Base-by-base conservation (phyloP, 2,797 vertebrate species). In the Anabas testudineus region DNA sequence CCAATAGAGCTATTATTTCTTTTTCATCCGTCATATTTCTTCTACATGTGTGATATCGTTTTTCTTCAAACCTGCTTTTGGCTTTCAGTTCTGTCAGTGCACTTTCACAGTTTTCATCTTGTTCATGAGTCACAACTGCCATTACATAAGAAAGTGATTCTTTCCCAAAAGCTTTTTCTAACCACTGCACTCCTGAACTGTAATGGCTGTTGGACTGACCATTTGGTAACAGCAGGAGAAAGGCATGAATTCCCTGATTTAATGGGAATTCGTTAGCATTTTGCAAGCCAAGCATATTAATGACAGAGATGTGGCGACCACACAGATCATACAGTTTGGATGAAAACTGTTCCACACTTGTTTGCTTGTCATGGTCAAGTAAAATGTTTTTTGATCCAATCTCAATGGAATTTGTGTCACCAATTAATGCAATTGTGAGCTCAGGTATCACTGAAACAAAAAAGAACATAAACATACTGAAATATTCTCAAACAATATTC, bases 161-260 rank as follows among this genome's bases (percentile, higher is more conserved):
- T 51, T 80, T 45, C 1, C 85, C 79, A 78, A 90, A 87, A 1
- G 2, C 0, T 2, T 21, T 41, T 46, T 76, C 80, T 41, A 92
- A 66, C 73, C 61, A 78, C 49, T 77, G 59, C n/a, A 82, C 21
- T 0, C 81, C 78, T 46, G 18, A 7, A 0, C 0, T 21, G 18
- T 91, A 89, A 24, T 79, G 71, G 19, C 34, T 48, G 0, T 32
- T 61, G 47, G 85, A n/a, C n/a, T n/a, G n/a, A n/a, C n/a, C n/a
- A n/a, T n/a, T n/a, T n/a, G n/a, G n/a, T n/a, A n/a, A n/a, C 15
- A 91, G 85, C 30, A 93, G 58, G 62, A 93, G 39, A 69, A 93
- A 80, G 51, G 74, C 86, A 1, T 89, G 75, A 32, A 87, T 55
- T 26, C 56, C 67, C 0, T 76, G 39, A 61, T 55, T 8, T 47